A percentile compares a stretch with the other conserved stretches of the same genome.
These are phyloP conservation scores for Cinara cedri DNA, from an alignment of 2,888 invertebrate genomes.

Conservation along the genomic window DNA sequence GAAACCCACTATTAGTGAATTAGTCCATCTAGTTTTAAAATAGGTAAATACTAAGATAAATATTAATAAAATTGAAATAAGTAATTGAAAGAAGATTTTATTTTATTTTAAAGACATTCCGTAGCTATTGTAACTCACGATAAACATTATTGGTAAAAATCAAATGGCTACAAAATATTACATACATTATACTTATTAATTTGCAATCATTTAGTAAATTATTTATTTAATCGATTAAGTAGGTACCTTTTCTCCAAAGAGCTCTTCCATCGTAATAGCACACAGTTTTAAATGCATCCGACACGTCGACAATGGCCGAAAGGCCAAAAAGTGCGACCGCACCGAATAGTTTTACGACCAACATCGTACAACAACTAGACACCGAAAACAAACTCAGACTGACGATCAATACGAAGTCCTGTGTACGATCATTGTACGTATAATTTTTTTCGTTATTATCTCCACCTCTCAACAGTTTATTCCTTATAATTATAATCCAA, in stretches of 20 bases:
- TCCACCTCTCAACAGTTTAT: background rate
- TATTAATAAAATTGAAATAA: no score
- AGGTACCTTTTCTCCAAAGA: conserved; percentile 73
- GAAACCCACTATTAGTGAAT: no score
- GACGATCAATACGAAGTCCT: background rate
- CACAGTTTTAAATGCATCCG: conserved; percentile 68
- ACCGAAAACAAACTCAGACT: conserved; percentile 10
- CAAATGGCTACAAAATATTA: background rate
- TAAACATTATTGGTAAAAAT: no score
- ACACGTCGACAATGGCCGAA: conserved; percentile 28
- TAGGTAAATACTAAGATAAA: no score
- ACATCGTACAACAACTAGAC: conserved; percentile 10
- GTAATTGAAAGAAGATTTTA: no score
- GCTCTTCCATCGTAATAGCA: conserved; percentile 78
- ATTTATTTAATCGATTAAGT: conserved; percentile 59
- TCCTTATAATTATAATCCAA: conserved; percentile 4
- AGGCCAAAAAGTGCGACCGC: conserved; percentile 44
- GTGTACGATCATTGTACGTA: background rate
- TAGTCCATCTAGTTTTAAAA: no score
- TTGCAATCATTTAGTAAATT: background rate
- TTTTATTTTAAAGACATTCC: no score
- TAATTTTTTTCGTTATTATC: conserved; percentile 12
- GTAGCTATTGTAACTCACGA: no score
- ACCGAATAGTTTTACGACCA: conserved; percentile 8
- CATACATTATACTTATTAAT: no score